Evolutionary conservation across 2,113 vertebrate genomes (phyloP), one percentile per base, ranked within the genome.

Genomic region (Cichladusa arquata): DNA sequence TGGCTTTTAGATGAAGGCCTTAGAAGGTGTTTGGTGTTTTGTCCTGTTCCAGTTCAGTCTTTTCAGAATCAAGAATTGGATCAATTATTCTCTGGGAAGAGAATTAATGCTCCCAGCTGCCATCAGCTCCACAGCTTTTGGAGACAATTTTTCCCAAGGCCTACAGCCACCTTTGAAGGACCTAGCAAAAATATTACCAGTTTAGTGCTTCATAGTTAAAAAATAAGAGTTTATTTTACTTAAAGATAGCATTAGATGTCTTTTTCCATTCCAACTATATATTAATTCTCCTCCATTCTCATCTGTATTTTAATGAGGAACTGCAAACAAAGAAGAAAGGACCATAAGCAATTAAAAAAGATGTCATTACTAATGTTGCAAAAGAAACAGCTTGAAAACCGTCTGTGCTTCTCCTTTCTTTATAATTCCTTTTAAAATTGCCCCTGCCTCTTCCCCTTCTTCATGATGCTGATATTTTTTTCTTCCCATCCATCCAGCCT

Each of bases 351-450:
- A 77, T 90, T 86, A 50, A 90, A 93, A 87, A 86, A 85, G 1
- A 69, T 69, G 38, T 54, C 34, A 76, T 76, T 80, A 40, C n/a
- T 64, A 69, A 48, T 28, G n/a, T 45, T 65, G 58, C 74, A 80
- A 86, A 82, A 85, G 62, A 82, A 90, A 45, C 61, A 93, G 48
- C 74, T 90, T 95, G 90, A 77, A 96, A 94, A 77, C 29, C 12
- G 25, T 82, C 84, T 77, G 53, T 72, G 58, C 50, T 87, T 84
- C 90, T 61, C 20, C 28, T 58, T 88, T 79, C 47, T 53, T 14
- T 80, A 72, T 22, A 57, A 72, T 80, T 79, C 54, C n/a, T 80
- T 23, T 80, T 58, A 64, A 93, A 82, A 88, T 19, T 81, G 13
- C 12, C 14, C 25, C 4, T 61, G 14, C 22, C 80, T 76, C 36